Evolutionary conservation across 2,888 invertebrate genomes (phyloP), one percentile per base, ranked within the genome.

Genomic region (Doris montereyensis): DNA sequence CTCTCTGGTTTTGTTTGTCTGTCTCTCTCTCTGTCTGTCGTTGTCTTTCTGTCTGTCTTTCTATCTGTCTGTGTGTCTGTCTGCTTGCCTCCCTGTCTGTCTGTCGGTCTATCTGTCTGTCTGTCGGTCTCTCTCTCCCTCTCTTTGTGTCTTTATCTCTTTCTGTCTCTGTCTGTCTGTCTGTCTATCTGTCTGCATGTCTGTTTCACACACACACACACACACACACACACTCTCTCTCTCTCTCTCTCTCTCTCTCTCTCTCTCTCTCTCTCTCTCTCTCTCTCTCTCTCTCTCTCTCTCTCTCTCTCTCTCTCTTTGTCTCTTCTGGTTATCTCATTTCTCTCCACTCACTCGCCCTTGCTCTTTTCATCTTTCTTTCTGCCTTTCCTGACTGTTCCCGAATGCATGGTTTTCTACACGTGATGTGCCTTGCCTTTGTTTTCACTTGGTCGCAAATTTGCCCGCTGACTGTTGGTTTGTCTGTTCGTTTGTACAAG

Each of bases 41-140:
- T 35, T 73, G 52, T 57, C 52, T 73, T 52, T 57, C 52, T 73
- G 73, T 73, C 52, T 73, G 57, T 73, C 52, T 73, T 30, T 73
- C 26, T 57, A 30, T 28, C 52, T 41, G 17, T 41, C 52, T 41
- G 17, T 41, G 8, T 41, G 52, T 41, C 52, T 41, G 17, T 41
- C 52, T 41, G 17, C 17, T 17, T 41, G 17, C 17, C 52, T 41
- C 5, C 17, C 52, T 41, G 17, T 41, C 52, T 41, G 17, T 41
- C 52, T 41, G 17, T 41, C 52, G 5, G 17, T 41, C 52, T 41
- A 41, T 41, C 52, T 41, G n/a, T n/a, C n/a, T n/a, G n/a, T n/a
- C n/a, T n/a, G n/a, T n/a, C n/a, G n/a, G 52, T 41, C 52, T 41
- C 5, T 41, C 52, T 41, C 5, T 41, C 52, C 17, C 5, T 41